phyloP scores from a whole-genome alignment of 2,113 vertebrate species.

The Nothoprocta perdicaria region DNA sequence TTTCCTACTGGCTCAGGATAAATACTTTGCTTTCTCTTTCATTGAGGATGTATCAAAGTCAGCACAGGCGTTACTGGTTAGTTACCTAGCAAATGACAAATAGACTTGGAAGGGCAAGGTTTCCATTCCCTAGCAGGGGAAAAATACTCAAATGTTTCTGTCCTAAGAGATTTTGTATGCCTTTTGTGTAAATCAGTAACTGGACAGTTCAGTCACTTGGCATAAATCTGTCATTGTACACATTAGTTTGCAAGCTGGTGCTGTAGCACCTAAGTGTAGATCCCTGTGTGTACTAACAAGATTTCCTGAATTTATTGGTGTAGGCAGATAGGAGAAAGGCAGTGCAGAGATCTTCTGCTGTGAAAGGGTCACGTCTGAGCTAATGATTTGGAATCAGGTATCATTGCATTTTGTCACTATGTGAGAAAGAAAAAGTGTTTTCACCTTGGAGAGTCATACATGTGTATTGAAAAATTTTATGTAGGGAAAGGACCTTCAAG shows the following conservation, averaged over 20 bases:
- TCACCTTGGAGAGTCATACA: not conserved
- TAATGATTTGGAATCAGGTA: not conserved
- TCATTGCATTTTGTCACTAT: not conserved
- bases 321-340: not conserved
- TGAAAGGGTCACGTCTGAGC: not conserved
- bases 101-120: not conserved
- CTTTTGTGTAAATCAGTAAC: too few species aligned
- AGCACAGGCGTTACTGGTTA: not conserved
- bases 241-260: not conserved
- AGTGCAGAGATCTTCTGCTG: not conserved
- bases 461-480: not conserved
- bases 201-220: not conserved
- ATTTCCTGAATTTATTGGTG: not conserved
- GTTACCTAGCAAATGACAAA: not conserved
- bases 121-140: not conserved
- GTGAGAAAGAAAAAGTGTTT: not conserved
- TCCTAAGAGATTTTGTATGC: not conserved
- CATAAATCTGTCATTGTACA: not conserved
- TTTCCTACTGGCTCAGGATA: not conserved
- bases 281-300: not conserved
- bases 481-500: not conserved
- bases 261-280: not conserved
- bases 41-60: not conserved
- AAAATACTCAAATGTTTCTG: not conserved
- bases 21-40: not conserved